Evolutionary conservation across 2,888 invertebrate species (phyloP).

Genomic region (Megastigmus dorsalis): DNA sequence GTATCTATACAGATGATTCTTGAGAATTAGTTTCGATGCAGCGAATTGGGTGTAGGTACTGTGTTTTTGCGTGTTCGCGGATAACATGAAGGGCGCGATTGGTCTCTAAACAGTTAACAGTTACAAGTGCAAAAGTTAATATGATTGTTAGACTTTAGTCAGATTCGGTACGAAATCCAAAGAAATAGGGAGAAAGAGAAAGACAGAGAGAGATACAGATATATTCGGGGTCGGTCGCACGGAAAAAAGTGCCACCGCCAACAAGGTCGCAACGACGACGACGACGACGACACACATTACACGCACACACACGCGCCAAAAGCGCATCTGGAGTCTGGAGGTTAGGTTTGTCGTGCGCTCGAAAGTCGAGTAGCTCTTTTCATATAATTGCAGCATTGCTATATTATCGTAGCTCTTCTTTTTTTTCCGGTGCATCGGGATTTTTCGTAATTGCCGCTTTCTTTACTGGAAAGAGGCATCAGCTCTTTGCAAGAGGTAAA

Average conservation of each 20-base stretch:
- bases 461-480: not conserved
- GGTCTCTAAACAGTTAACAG: too few species aligned
- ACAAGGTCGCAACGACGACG: slow-evolving; percentile 36
- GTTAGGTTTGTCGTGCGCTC: slow-evolving; percentile 37
- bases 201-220: too few species aligned
- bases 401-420: not conserved
- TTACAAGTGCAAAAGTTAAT: too few species aligned
- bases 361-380: not conserved
- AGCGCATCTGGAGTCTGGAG: slow-evolving; percentile 37
- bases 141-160: too few species aligned
- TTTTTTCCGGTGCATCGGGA: not conserved
- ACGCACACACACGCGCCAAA: slow-evolving; percentile 27
- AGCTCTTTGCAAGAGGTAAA: too few species aligned
- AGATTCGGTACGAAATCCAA: too few species aligned
- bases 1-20: too few species aligned
- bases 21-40: too few species aligned
- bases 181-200: too few species aligned
- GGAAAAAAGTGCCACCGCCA: slow-evolving; percentile 17
- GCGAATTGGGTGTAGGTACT: too few species aligned
- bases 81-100: not conserved
- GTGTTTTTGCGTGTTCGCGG: not conserved
- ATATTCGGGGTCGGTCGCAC: not conserved
- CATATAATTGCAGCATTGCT: too few species aligned
- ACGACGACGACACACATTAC: slow-evolving; percentile 30
- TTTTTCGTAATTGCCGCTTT: not conserved